Conservation (phyloP, 37 sponge, comb jelly and placozoan species). For the Bolinopsis microptera region DNA sequence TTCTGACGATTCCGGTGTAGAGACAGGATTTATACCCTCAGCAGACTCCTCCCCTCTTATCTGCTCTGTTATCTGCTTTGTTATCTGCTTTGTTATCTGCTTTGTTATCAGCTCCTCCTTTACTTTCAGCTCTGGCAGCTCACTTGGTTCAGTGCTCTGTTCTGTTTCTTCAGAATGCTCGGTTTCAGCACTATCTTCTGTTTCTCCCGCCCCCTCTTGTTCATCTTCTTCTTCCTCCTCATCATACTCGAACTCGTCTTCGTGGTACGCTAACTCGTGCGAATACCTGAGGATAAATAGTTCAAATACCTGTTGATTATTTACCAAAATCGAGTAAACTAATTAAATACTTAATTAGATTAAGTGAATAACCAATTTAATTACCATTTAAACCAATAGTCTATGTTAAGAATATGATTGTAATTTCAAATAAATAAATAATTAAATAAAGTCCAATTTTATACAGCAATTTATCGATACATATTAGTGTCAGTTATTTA, state of each 20-base stretch:
- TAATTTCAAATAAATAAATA: too few relatives aligned
- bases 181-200: background rate
- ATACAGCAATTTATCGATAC: too few relatives aligned
- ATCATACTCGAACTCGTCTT: constrained; percentile 46
- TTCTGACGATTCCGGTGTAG: background rate
- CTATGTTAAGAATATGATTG: too few relatives aligned
- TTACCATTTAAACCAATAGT: too few relatives aligned
- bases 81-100: background rate
- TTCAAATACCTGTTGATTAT: too few relatives aligned
- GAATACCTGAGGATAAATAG: constrained; percentile 43
- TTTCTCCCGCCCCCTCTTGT: background rate
- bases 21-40: background rate
- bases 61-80: background rate
- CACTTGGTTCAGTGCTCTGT: background rate
- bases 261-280: constrained; percentile 49
- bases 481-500: too few relatives aligned
- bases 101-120: background rate
- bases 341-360: too few relatives aligned
- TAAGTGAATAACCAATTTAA: too few relatives aligned
- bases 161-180: background rate
- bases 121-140: background rate
- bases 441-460: too few relatives aligned
- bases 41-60: background rate
- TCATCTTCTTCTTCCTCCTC: constrained; percentile 40
- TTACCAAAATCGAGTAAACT: too few relatives aligned